A percentile compares a stretch with the other conserved stretches of the same genome.
Evolutionary conservation across 1,140 invertebrate genomes (phyloP).

Genomic region (Wiebesia pumilae): DNA sequence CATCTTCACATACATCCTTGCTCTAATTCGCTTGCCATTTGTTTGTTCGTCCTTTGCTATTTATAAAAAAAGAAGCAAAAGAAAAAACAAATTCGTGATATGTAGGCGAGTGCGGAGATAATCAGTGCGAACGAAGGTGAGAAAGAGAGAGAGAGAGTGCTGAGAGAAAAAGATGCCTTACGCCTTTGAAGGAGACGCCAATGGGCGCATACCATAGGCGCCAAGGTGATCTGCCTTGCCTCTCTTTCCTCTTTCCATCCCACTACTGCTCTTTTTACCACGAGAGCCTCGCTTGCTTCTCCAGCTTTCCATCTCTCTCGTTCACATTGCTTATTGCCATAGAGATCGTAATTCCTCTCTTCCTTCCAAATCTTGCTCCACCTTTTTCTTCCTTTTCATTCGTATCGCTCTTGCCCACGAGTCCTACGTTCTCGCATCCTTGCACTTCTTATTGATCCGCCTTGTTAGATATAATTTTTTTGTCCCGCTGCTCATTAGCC

Average conservation of each 20-base stretch:
- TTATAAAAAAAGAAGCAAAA: neutral
- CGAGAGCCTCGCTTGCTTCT: conserved; percentile 27
- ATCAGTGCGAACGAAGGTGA: neutral
- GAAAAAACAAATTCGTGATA: neutral
- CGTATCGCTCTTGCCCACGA: neutral
- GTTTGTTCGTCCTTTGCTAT: neutral
- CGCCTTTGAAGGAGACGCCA: conserved; percentile 66
- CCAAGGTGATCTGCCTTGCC: conserved; percentile 69
- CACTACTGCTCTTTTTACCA: conserved; percentile 40
- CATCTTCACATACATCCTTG: neutral
- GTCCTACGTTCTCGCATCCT: neutral
- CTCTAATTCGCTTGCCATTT: neutral
- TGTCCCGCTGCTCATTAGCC: neutral
- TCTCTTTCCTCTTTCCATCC: conserved; percentile 30
- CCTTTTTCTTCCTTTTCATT: neutral
- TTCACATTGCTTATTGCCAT: neutral
- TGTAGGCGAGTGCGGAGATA: neutral
- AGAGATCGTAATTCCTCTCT: neutral
- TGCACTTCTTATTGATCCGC: neutral
- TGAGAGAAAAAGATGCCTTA: conserved; percentile 52
- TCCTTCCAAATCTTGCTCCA: neutral
- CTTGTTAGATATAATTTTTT: neutral
- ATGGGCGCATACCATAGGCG: conserved; percentile 70
- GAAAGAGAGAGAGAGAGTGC: neutral
- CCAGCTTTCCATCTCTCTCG: conserved; percentile 27